Conservation (phyloP, 1,140 invertebrate species). For the Drosophila pectinifera region DNA sequence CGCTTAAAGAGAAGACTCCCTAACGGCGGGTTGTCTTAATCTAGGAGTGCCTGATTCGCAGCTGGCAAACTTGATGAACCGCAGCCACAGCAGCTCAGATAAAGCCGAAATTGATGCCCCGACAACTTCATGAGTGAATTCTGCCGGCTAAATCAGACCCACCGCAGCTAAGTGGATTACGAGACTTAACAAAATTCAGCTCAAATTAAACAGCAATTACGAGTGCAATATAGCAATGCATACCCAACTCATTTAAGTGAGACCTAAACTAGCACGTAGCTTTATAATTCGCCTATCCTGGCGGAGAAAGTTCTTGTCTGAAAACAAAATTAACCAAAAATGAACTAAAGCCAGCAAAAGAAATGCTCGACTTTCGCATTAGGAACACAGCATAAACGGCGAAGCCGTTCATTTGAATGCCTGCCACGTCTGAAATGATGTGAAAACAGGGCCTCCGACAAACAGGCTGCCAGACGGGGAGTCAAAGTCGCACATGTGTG, state of each 20-base stretch:
- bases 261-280: constrained; percentile 49
- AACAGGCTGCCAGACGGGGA: constrained; percentile 13
- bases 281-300: constrained; percentile 23
- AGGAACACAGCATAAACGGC: constrained; percentile 8
- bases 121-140: constrained; percentile 16
- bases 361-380: constrained; percentile 35
- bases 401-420: constrained; percentile 62
- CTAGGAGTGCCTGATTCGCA: constrained; percentile 32
- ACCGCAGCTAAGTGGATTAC: constrained; percentile 51
- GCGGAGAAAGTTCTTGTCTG: constrained; percentile 26
- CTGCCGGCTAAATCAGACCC: background rate
- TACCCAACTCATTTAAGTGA: background rate
- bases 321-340: constrained; percentile 64
- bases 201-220: constrained; percentile 65
- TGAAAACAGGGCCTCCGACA: constrained; percentile 59
- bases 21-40: background rate
- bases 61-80: constrained; percentile 33
- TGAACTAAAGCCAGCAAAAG: constrained; percentile 39
- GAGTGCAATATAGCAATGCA: constrained; percentile 1
- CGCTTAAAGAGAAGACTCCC: constrained; percentile 9
- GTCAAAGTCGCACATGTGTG: constrained; percentile 9
- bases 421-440: constrained; percentile 66
- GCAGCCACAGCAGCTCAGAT: background rate
- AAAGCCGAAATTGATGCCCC: constrained; percentile 26
- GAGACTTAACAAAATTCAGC: constrained; percentile 43